Base-by-base conservation (phyloP, 2,888 invertebrate species). In the Drosophila aldrichi region DNA sequence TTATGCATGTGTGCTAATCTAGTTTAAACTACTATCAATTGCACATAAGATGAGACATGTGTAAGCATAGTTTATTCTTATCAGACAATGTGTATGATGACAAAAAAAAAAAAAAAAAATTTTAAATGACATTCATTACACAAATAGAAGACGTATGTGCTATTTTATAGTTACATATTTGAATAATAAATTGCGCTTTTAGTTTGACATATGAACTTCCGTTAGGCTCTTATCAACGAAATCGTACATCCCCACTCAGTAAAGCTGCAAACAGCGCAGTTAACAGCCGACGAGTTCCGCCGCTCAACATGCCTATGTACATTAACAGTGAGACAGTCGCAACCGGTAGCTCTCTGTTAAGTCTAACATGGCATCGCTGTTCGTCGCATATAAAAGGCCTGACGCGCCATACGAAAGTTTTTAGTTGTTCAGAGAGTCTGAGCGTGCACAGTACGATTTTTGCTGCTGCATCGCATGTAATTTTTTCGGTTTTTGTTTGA, bases 121-220 rank as follows among this genome's bases (percentile, higher is more conserved):
- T 29, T 8, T 8, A 29, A 18, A 34, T 51, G 14, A 14, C 34
- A 16, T 22, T 10, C 20, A 16, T 22, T 10, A 52, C 6, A 52
- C 5, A 10, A n/a, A 51, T n/a, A 12, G 29, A 29, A 49, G 18
- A 32, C 49, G 6, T n/a, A n/a, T n/a, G 22, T 44, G 8, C 5
- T 29, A 10, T n/a, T 16, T 16, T n/a, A 40, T 25, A 14, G 25
- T 54, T 29, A 40, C 12, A 40, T 40, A 40, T 29, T 54, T 54
- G n/a, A 34, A 57, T 58, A 73, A 64, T 29, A 36, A 62, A 82
- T 62, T 79, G 70, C 88, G 83, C 55, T 71, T 46, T 59, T 20
- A 67, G 18, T 25, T 22, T 85, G 71, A 61, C 70, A 59, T 76
- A 57, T 72, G 71, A 86, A 79, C 84, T 90, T 68, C 71, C 68